Conservation (phyloP, 2,888 invertebrate genomes). For the Andrena chrysosceles region DNA sequence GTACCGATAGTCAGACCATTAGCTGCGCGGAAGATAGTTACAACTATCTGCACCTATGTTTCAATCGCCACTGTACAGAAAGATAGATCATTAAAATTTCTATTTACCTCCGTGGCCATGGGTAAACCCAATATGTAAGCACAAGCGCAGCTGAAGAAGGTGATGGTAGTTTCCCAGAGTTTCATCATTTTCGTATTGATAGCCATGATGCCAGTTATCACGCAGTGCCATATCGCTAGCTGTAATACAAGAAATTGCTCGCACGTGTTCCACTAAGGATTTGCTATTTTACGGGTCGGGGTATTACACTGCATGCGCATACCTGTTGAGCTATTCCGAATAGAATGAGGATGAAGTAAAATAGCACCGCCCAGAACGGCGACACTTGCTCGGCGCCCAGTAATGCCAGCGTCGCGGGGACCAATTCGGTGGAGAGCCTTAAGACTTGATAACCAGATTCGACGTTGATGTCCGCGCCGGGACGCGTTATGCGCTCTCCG, state of each 20-base stretch:
- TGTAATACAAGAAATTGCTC: constrained; percentile 69
- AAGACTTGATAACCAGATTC: constrained; percentile 94
- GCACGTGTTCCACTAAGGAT: neutral
- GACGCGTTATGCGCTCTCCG: constrained; percentile 89
- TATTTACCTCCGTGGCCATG: constrained; percentile 94
- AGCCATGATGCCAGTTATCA: constrained; percentile 93
- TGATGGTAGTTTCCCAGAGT: constrained; percentile 93
- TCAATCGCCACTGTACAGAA: neutral
- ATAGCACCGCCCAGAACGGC: constrained; percentile 95
- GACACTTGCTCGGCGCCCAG: constrained; percentile 91
- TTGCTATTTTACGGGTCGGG: no score
- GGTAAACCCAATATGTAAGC: constrained; percentile 91
- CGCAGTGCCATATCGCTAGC: constrained; percentile 96
- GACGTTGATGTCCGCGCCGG: constrained; percentile 86
- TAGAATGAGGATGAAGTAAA: constrained; percentile 93
- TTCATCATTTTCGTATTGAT: constrained; percentile 90
- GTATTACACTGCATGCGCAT: constrained; percentile 73
- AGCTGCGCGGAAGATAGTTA: neutral
- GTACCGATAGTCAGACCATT: neutral
- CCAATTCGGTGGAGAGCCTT: constrained; percentile 94
- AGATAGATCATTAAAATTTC: neutral
- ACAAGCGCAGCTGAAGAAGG: constrained; percentile 93
- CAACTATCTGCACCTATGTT: neutral
- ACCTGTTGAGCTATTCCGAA: constrained; percentile 95
- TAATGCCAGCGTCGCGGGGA: constrained; percentile 93